Base-by-base conservation (phyloP, 2,113 vertebrate genomes). In the Corydoras sp. region DNA sequence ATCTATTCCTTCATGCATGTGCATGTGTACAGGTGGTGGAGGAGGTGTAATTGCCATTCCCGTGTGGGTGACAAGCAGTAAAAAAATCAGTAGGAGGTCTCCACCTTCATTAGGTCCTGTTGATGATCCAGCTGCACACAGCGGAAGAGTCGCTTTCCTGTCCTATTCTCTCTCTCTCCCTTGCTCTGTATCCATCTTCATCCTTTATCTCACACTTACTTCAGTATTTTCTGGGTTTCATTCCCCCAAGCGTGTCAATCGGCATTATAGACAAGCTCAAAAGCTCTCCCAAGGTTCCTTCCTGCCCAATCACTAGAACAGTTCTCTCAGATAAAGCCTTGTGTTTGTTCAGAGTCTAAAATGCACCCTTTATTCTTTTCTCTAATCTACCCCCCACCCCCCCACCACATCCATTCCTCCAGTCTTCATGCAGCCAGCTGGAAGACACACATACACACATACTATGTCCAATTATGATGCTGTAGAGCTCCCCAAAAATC, bases 381-480 rank as follows among this genome's bases (percentile, higher is more conserved):
- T 49, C 18, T 51, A 10, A 31, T 6, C 65, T 56, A 55, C 65
- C 51, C 64, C 75, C 73, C 72, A 62, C 7, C n/a, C 49, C 58
- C 14, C 48, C 69, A 76, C 73, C 32, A 76, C 62, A 13, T 14
- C 62, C 32, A 66, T 59, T 24, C 56, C 62, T 65, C n/a, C 10
- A 5, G 32, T 71, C 55, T 60, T 32, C 29, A 31, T 65, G 14
- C 51, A 24, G 65, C 51, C 53, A 43, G 30, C 31, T 15, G 55
- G 62, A 68, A 72, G 51, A 55, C 65, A 72, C 65, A 71, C 18
- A 24, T 24, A 24, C 18, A 24, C 18, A 24, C 84, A 85, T 80
- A 88, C 84, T 89, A 87, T 80, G 84, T 84, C 87, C 88, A 89
- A 90, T 89, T 91, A 90, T 82, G 84, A 85, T 85, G 84, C 81